These are phyloP conservation scores for Epirrhoe tristata DNA, from an alignment of 2,888 invertebrate species.

Conservation along the genomic window DNA sequence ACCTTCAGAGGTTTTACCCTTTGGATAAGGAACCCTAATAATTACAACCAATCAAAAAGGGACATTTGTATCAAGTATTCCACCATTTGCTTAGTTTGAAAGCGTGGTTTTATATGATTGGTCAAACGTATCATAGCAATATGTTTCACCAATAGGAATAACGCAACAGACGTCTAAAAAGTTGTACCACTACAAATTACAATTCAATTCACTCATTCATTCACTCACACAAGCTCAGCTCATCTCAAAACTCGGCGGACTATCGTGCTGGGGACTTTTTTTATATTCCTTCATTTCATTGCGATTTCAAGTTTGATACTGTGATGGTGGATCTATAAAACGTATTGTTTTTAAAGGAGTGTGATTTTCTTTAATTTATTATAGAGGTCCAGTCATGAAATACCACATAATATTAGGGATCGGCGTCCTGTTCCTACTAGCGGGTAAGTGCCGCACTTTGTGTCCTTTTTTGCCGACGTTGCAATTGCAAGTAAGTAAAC, in stretches of 20 bases:
- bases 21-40: too few relatives aligned
- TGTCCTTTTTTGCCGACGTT: conserved; percentile 46
- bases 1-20: too few relatives aligned
- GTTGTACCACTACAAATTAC: too few relatives aligned
- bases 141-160: conserved; percentile 21
- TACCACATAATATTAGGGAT: conserved; percentile 68
- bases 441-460: conserved; percentile 62
- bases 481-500: conserved; percentile 41
- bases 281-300: neutral
- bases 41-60: conserved; percentile 60
- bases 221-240: neutral
- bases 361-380: conserved; percentile 15
- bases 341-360: conserved; percentile 12
- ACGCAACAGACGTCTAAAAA: conserved; percentile 8
- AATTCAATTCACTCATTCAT: conserved; percentile 1
- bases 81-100: conserved; percentile 60
- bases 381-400: conserved; percentile 63
- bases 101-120: conserved; percentile 66
- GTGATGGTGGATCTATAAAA: conserved; percentile 29
- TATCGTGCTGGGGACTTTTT: neutral
- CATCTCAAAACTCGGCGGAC: neutral
- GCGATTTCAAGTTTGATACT: conserved; percentile 12
- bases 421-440: conserved; percentile 69
- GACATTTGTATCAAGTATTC: conserved; percentile 71
- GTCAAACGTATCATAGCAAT: conserved; percentile 28